Percentiles rank a stretch among this genome's conserved stretches.
These are phyloP conservation scores for Ancistrus triradiatus DNA, from an alignment of 2,113 vertebrate species.

Conservation along the genomic window DNA sequence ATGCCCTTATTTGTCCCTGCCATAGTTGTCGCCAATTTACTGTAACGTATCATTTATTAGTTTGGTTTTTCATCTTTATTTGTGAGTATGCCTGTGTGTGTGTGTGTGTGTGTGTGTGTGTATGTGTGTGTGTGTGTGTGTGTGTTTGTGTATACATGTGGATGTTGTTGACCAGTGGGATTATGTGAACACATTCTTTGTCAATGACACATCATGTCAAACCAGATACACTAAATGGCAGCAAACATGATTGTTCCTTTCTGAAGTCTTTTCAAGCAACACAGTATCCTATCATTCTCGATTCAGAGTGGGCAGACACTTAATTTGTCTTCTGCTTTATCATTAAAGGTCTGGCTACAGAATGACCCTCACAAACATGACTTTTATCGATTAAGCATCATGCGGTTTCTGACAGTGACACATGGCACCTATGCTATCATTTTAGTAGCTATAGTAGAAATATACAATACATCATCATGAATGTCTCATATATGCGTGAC, in stretches of 20 bases:
- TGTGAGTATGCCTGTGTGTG: neutral
- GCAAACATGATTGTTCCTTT: constrained; percentile 36
- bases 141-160: no score
- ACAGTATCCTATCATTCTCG: constrained; percentile 46
- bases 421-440: constrained; percentile 42
- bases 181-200: constrained; percentile 51
- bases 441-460: constrained; percentile 38
- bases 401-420: constrained; percentile 43
- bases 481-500: constrained; percentile 42
- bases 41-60: no score
- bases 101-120: neutral
- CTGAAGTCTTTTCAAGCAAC: neutral
- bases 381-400: constrained; percentile 59
- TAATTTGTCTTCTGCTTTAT: constrained; percentile 66
- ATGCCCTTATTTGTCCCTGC: no score
- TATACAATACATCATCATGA: constrained; percentile 41
- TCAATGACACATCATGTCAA: constrained; percentile 47
- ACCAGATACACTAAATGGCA: constrained; percentile 35
- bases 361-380: constrained; percentile 49
- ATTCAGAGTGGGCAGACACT: constrained; percentile 53
- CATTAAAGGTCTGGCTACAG: constrained; percentile 56
- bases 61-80: neutral
- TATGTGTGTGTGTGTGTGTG: constrained; percentile 8
- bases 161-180: constrained; percentile 18
- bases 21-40: no score